These are phyloP conservation scores for Dicroscelio sp. DNA, from an alignment of 2,888 invertebrate genomes.

Conservation along the genomic window DNA sequence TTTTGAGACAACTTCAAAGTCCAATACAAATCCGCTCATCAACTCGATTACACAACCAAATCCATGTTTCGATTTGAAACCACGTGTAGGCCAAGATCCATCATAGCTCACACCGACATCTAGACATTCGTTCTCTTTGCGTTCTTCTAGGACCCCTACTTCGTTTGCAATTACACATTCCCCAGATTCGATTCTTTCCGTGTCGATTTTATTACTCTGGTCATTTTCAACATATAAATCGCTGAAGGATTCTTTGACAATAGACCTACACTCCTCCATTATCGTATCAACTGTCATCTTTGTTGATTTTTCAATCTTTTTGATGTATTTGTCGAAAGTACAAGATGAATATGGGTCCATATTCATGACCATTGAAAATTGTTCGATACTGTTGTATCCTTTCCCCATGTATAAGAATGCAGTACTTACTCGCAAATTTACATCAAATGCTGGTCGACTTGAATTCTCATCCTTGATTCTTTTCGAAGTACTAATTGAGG, in stretches of 20 bases:
- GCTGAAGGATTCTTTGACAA: constrained; percentile 16
- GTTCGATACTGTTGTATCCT: constrained; percentile 53
- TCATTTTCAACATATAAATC: constrained; percentile 27
- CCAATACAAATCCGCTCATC: constrained; percentile 70
- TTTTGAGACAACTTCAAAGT: constrained; percentile 77
- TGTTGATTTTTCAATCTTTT: constrained; percentile 20
- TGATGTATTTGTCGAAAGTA: constrained; percentile 16
- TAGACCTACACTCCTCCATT: constrained; percentile 37
- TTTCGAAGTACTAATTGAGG: constrained; percentile 39
- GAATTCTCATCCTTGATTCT: constrained; percentile 5
- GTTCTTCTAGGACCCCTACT: neutral
- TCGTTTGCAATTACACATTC: neutral
- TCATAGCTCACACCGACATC: constrained; percentile 74
- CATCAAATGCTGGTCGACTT: constrained; percentile 49
- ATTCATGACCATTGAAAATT: constrained; percentile 62
- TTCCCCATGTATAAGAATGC: constrained; percentile 66
- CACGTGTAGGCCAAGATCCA: constrained; percentile 77
- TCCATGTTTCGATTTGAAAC: constrained; percentile 77
- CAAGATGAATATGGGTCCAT: constrained; percentile 21
- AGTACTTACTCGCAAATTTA: constrained; percentile 57
- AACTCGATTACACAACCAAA: constrained; percentile 75
- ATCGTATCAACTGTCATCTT: constrained; percentile 34
- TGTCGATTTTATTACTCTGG: constrained; percentile 13
- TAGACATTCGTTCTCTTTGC: neutral
- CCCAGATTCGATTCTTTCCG: constrained; percentile 19